Evolutionary conservation across 2,797 vertebrate species (phyloP), one percentile per base, ranked within the genome.

Genomic region (Yasuhikotakia modesta): DNA sequence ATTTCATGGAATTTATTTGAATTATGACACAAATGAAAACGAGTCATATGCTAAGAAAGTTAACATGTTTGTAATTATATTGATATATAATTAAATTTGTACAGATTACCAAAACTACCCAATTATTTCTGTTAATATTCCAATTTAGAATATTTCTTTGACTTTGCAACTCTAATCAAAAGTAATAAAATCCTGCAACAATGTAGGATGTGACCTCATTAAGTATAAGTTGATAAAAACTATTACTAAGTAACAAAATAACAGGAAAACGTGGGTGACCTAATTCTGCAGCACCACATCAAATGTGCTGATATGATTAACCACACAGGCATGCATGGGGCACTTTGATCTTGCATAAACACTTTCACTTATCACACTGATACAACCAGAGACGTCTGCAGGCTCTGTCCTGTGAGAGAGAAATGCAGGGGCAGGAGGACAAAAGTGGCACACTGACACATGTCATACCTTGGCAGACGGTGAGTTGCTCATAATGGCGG

Each of bases 401-500:
- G 69, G n/a, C n/a, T n/a, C 43, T 69, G 60, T 60, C 7, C 27
- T 10, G 45, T 21, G 68, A 24, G 7, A 58, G 50, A 22, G 46
- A 24, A 63, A 24, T 8, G 21, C 27, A 70, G 19, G 76, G 77
- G n/a, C 35, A 39, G 35, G 35, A 39, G 35, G 35, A 39, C 35
- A 73, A n/a, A 17, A 32, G 67, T 57, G 19, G 30, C 27, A 70
- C 46, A 61, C 32, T 45, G 16, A 63, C 50, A 50, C 21, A 45
- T 43, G 61, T 57, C 67, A 60, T 90, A 99, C 98, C 95, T 99
- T 99, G 83, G 96, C 98, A 0, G 96, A 96, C 0, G 96, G 93
- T 0, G 97, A 99, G 89, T 92, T 95, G 61, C 94, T 96, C 98
- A 99, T 98, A 90, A 99, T 95, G 81, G 96, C 95, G 0, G 97